Evolutionary conservation across 2,113 vertebrate species (phyloP), one percentile per base, ranked within the genome.

Genomic region (Ia io): DNA sequence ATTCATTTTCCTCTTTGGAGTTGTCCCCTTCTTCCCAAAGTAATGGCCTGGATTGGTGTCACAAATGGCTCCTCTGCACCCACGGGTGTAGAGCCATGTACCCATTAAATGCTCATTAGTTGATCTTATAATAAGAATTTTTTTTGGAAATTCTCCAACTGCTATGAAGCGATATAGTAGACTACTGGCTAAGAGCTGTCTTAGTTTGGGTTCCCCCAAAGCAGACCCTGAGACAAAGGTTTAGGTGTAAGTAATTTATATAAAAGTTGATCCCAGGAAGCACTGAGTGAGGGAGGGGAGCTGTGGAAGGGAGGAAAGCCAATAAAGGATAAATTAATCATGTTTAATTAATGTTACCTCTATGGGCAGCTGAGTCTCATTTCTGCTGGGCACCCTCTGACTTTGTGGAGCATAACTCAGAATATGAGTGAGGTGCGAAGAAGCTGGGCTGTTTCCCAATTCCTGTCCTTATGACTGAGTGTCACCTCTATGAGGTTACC

Each of bases 21-120:
- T 35, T 84, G 67, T 69, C 42, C 87, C 61, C 47, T 96, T 95
- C 61, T 93, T 14, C 40, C 59, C 76, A 95, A 92, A 70, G 51
- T 92, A 96, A 95, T 74, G 63, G 47, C 73, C 67, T 42, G 65
- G 32, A 74, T 17, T 90, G 32, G 20, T 88, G 17, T 88, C 67
- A 59, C 53, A 86, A 88, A 53, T 88, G 87, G 5, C 12, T 95
- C 32, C 53, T 95, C 83, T 95, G 67, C 85, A 65, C 25, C 5
- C 53, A 67, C 23, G 70, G 42, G 74, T 63, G 53, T 22, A 77
- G 47, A 35, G 44, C 56, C 61, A 73, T 63, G 17, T 77, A 44
- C 7, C 23, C 69, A 91, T 67, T 94, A 96, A 82, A 56, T 73
- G 9, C 35, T 95, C 47, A 90, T 90, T 88, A 93, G 69, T 47